Conservation (phyloP, 2,797 vertebrate species). For the Gadopsis marmoratus region DNA sequence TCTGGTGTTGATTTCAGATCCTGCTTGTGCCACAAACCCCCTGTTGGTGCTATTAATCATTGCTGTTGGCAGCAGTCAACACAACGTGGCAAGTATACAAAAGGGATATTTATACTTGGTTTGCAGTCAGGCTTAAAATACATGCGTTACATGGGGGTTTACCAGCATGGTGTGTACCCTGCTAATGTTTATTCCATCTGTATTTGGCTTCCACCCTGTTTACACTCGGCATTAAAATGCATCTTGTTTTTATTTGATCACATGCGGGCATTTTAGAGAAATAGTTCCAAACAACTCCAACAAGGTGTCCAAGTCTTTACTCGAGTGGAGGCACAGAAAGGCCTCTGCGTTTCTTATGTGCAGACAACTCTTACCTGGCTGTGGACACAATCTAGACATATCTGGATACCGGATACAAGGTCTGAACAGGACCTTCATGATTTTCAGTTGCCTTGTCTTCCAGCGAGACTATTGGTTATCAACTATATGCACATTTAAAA, state of each 20-base stretch:
- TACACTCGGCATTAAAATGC: background rate
- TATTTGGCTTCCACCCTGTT: background rate
- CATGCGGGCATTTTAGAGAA: background rate
- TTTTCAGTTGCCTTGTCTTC: background rate
- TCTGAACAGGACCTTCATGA: background rate
- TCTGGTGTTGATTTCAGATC: background rate
- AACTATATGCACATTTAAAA: background rate
- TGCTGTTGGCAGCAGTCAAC: background rate
- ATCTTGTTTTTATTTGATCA: slow-evolving; percentile 16
- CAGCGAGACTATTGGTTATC: background rate
- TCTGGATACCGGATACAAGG: background rate
- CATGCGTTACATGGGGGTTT: background rate
- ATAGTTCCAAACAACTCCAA: background rate
- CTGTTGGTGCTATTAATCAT: background rate
- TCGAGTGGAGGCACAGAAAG: background rate
- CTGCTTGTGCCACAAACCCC: background rate
- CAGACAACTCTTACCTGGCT: background rate
- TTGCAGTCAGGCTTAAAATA: slow-evolving; percentile 9
- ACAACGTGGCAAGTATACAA: background rate
- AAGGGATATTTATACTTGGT: slow-evolving; percentile 7
- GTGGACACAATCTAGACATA: background rate
- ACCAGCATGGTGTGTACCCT: background rate
- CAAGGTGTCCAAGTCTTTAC: background rate
- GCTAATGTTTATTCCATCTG: background rate
- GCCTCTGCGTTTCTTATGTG: background rate